Base-by-base conservation (phyloP, 2,888 invertebrate species). In the Ligdia adustata region DNA sequence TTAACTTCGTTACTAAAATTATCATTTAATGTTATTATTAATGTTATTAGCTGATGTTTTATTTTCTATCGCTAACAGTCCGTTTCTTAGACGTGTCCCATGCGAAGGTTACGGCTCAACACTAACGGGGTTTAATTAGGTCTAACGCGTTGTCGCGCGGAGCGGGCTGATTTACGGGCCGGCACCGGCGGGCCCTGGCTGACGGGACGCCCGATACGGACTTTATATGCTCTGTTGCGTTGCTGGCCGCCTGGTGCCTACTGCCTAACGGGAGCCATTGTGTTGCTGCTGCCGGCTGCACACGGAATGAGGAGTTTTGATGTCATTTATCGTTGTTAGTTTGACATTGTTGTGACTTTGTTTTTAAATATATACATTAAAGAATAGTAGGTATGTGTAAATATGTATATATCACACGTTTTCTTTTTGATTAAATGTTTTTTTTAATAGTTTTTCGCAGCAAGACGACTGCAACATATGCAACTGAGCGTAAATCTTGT, bases 101-200 rank as follows among this genome's bases (percentile, higher is more conserved):
- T 18, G 31, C 26, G 56, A 55, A 67, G 60, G 57, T 67, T 66
- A 67, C 62, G 66, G 64, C 65, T 62, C 57, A 55, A 51, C 62
- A 56, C 59, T 75, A 77, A 76, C 80, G 75, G 77, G 54, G 62
- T 72, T 66, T 81, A 82, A 82, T 82, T 81, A 79, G 81, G 74
- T 78, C 71, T 73, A 75, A 74, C 72, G 66, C 67, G 71, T 68
- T 71, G 78, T 74, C 75, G 64, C 58, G 20, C n/a, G 31, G 58
- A 54, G 53, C 55, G 46, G 42, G 50, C 60, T 60, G 72, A 82
- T 81, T 81, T 81, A 82, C 75, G 59, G 65, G 28, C 42, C 42
- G 45, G 32, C 44, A 7, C 29, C 51, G 45, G 55, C 50, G 55
- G 46, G 27, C 52, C 34, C 50, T 53, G 46, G 27, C 18, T 24